Conservation (phyloP, 2,113 vertebrate species). For the Hippocampus comes region DNA sequence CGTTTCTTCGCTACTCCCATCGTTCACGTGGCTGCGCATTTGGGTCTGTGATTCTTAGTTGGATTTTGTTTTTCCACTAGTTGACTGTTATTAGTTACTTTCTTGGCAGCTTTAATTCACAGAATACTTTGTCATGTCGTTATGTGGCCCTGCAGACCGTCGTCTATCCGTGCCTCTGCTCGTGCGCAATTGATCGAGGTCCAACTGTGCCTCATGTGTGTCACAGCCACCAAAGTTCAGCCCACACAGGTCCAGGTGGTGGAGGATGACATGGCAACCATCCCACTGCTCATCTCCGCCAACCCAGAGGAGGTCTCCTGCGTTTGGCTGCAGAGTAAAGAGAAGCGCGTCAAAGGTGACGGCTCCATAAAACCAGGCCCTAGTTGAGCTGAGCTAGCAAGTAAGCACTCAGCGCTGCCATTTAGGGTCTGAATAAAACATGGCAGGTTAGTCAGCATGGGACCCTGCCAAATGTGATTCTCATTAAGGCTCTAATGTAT, state of each 20-base stretch:
- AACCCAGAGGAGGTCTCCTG: constrained; percentile 73
- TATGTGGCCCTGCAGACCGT: constrained; percentile 3
- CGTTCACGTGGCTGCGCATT: constrained; percentile 48
- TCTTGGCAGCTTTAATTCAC: constrained; percentile 37
- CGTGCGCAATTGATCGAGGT: constrained; percentile 15
- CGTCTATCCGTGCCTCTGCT: constrained; percentile 15
- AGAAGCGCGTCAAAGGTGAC: constrained; percentile 72
- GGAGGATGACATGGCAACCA: constrained; percentile 63
- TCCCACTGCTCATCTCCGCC: constrained; percentile 70
- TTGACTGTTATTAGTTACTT: constrained; percentile 61
- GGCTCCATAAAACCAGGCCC: constrained; percentile 62
- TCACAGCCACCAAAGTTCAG: constrained; percentile 76
- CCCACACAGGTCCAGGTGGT: constrained; percentile 55
- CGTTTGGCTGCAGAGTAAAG: constrained; percentile 65
- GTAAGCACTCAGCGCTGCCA: constrained; percentile 66
- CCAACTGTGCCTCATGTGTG: constrained; percentile 30
- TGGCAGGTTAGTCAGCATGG: constrained; percentile 65
- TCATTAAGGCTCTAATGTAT: constrained; percentile 74
- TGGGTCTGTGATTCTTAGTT: constrained; percentile 55
- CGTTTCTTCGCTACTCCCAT: constrained; percentile 26
- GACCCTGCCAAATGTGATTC: constrained; percentile 74
- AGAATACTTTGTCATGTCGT: constrained; percentile 34
- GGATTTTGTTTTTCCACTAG: constrained; percentile 48
- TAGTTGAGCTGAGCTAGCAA: constrained; percentile 70
- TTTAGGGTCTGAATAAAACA: constrained; percentile 73